Percentiles rank a stretch among this genome's conserved stretches.
phyloP scores from a whole-genome alignment of 2,113 vertebrate genomes.

The Saccopteryx bilineata region DNA sequence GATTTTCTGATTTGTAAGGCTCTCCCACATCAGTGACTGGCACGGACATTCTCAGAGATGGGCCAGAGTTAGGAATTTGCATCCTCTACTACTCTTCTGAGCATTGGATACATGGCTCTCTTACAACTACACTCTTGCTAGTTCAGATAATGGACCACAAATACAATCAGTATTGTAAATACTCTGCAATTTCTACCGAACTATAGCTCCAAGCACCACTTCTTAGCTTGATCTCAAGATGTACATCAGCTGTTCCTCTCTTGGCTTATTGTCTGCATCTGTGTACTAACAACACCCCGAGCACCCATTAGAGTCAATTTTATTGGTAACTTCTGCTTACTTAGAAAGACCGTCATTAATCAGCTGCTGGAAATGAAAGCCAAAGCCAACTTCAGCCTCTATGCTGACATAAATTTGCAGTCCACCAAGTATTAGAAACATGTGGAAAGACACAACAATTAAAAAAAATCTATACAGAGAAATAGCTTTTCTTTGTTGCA shows the following conservation, averaged over 20 bases:
- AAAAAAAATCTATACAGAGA: background rate
- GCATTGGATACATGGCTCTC: background rate
- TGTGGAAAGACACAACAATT: conserved; percentile 24
- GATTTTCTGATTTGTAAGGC: background rate
- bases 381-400: conserved; percentile 36
- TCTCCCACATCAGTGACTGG: background rate
- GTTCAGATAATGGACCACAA: background rate
- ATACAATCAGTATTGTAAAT: conserved; percentile 60
- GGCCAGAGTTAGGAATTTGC: background rate
- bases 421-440: background rate
- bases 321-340: conserved; percentile 81
- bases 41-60: background rate
- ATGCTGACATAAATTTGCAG: background rate
- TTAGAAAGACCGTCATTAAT: conserved; percentile 71
- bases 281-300: conserved; percentile 77
- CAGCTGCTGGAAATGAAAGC: conserved; percentile 73
- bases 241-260: conserved; percentile 76
- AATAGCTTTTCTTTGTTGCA: background rate
- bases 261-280: conserved; percentile 76
- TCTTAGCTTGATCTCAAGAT: conserved; percentile 77
- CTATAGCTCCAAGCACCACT: conserved; percentile 54
- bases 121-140: background rate
- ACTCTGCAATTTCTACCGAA: conserved; percentile 49
- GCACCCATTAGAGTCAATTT: conserved; percentile 79
- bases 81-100: background rate